A percentile compares a stretch with the other conserved stretches of the same genome.
phyloP scores from a whole-genome alignment of 1,140 invertebrate genomes.

The Zaprionus lachaisei region DNA sequence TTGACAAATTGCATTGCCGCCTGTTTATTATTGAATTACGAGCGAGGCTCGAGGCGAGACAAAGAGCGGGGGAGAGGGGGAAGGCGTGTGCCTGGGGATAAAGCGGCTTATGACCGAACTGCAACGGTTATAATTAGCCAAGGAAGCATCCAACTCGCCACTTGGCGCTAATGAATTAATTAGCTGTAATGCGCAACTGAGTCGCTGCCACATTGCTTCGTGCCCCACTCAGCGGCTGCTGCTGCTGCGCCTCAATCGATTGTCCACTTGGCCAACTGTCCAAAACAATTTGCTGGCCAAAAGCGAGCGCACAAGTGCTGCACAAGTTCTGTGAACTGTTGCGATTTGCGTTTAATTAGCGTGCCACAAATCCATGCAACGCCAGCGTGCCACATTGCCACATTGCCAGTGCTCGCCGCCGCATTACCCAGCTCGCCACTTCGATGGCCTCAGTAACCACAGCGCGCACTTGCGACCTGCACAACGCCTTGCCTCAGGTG shows the following conservation, averaged over 20 bases:
- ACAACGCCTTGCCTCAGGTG: conserved; percentile 50
- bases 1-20: conserved; percentile 74
- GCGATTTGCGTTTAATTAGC: conserved; percentile 76
- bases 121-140: conserved; percentile 61
- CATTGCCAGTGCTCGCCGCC: background rate
- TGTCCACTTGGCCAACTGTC: conserved; percentile 24
- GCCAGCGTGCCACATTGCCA: background rate
- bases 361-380: conserved; percentile 22
- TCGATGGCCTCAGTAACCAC: background rate
- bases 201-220: conserved; percentile 8
- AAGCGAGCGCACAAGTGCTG: conserved; percentile 33
- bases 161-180: conserved; percentile 60
- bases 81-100: background rate
- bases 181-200: conserved; percentile 47
- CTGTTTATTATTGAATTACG: conserved; percentile 73
- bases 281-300: conserved; percentile 64
- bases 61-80: background rate
- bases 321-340: conserved; percentile 53
- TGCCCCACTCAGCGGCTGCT: background rate
- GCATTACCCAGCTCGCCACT: background rate
- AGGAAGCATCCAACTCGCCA: conserved; percentile 4
- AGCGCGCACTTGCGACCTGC: too few relatives aligned
- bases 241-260: background rate
- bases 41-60: background rate
- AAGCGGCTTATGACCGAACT: conserved; percentile 24